Evolutionary conservation across 1,140 invertebrate genomes (phyloP).

Genomic region (Drosophila takahashii): DNA sequence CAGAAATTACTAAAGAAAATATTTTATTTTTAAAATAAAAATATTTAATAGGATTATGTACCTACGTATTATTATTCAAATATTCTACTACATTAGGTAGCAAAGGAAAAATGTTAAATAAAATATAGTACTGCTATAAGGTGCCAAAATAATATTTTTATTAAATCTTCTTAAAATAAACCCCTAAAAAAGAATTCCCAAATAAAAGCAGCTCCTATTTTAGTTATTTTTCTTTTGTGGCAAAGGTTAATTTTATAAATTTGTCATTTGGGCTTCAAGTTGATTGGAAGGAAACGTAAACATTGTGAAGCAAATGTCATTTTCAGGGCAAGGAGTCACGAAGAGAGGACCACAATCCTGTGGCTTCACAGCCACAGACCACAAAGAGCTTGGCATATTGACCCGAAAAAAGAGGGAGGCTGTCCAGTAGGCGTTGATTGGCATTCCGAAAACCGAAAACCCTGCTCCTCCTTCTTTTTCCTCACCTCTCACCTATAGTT

Average conservation of each 20-base stretch:
- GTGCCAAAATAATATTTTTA: too few relatives aligned
- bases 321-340: conserved; percentile 1
- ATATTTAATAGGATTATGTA: too few relatives aligned
- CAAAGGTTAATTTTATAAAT: conserved; percentile 23
- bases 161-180: too few relatives aligned
- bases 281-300: conserved; percentile 27
- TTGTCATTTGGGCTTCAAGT: conserved; percentile 11
- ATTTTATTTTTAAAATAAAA: not conserved
- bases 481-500: not conserved
- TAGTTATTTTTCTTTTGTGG: not conserved
- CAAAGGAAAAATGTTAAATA: too few relatives aligned
- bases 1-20: not conserved
- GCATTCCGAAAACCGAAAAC: conserved; percentile 21
- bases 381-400: conserved; percentile 51
- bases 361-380: conserved; percentile 43
- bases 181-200: too few relatives aligned
- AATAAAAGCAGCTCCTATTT: too few relatives aligned
- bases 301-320: conserved; percentile 27
- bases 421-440: conserved; percentile 48
- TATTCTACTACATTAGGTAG: too few relatives aligned
- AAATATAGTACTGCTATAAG: too few relatives aligned
- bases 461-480: not conserved
- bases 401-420: conserved; percentile 28
- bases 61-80: too few relatives aligned
- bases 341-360: conserved; percentile 31